These are phyloP conservation scores for Tipula vernalis DNA, from an alignment of 2,888 invertebrate genomes.

Conservation along the genomic window DNA sequence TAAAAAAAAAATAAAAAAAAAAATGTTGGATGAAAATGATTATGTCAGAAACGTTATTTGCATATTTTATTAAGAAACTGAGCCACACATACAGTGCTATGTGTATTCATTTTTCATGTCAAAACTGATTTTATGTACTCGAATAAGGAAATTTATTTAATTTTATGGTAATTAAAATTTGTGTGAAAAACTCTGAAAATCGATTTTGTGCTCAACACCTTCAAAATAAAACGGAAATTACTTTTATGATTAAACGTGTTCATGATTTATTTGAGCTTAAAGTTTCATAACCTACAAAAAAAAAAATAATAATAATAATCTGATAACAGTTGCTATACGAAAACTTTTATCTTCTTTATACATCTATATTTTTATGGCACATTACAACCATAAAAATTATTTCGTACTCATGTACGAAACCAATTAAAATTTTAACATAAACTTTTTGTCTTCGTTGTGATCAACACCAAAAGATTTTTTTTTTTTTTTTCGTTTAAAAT, in stretches of 20 bases:
- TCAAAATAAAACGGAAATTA: not conserved
- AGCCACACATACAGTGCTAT: not conserved
- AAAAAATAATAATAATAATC: not conserved
- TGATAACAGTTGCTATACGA: not conserved
- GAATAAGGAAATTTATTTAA: not conserved
- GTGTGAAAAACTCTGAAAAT: not conserved
- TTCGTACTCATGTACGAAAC: not conserved
- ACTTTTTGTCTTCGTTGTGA: not conserved
- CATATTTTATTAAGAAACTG: slow-evolving; percentile 5
- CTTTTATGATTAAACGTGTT: not conserved
- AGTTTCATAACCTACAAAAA: not conserved
- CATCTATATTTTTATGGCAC: not conserved
- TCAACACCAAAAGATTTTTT: not conserved
- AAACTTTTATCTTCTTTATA: not conserved
- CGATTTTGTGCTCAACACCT: not conserved
- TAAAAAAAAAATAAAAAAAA: not conserved
- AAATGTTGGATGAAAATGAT: slow-evolving; percentile 5
- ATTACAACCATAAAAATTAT: not conserved
- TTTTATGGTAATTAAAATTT: not conserved
- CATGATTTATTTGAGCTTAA: not conserved
- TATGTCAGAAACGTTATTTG: slow-evolving; percentile 10
- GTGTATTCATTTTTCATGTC: not conserved
- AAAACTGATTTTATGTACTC: not conserved
- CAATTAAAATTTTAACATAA: not conserved
- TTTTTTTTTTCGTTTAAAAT: not conserved